A percentile compares a stretch with the other conserved stretches of the same genome.
These are phyloP conservation scores for Morinoia aosen DNA, from an alignment of 2,888 invertebrate genomes.

Conservation along the genomic window DNA sequence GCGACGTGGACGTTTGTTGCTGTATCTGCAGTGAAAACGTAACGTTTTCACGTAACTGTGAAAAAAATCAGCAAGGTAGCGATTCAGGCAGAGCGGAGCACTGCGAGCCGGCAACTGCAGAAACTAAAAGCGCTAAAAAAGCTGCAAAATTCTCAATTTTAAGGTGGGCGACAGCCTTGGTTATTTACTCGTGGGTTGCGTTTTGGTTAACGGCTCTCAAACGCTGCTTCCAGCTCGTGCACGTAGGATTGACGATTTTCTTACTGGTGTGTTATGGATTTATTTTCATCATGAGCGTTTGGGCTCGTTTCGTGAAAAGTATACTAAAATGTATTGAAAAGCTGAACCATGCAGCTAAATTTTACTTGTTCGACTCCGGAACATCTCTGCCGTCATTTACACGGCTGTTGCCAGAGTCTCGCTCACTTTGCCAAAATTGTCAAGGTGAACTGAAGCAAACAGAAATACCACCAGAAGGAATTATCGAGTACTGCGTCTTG, in stretches of 20 bases:
- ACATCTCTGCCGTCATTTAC: background rate
- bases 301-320: background rate
- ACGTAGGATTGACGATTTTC: background rate
- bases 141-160: background rate
- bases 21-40: too few relatives aligned
- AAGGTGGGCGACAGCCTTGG: background rate
- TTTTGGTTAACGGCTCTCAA: background rate
- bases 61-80: background rate
- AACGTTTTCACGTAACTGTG: too few relatives aligned
- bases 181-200: background rate
- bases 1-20: background rate
- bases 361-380: background rate
- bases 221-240: background rate
- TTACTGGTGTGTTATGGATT: background rate
- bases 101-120: background rate
- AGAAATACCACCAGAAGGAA: background rate
- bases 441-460: background rate
- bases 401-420: background rate
- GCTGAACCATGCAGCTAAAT: background rate
- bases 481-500: background rate
- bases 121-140: background rate
- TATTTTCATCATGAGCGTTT: background rate
- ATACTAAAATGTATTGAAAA: background rate
- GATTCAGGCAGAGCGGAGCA: background rate
- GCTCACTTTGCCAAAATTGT: background rate